Percentiles rank a stretch among this genome's conserved stretches.
phyloP scores from a whole-genome alignment of 2,888 invertebrate species.

The Tenthredo scrophulariae region DNA sequence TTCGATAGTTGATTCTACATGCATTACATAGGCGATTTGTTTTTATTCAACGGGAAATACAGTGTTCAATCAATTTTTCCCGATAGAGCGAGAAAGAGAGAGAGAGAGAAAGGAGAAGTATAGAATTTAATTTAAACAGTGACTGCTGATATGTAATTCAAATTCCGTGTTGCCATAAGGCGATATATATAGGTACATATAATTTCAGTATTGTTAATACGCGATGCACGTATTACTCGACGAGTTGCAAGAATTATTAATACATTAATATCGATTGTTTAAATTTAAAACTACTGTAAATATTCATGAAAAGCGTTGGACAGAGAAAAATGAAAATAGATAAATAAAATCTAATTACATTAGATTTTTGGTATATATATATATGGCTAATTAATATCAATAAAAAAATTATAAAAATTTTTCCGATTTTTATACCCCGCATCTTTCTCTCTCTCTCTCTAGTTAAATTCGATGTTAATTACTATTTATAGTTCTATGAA shows the following conservation, averaged over 20 bases:
- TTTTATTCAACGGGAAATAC: neutral
- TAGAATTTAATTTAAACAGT: constrained; percentile 8
- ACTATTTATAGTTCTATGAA: neutral
- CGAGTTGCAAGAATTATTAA: neutral
- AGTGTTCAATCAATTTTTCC: neutral
- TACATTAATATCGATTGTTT: neutral
- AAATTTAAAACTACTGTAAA: neutral
- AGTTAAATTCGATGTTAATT: neutral
- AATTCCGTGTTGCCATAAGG: neutral
- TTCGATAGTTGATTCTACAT: neutral
- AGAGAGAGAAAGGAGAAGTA: neutral
- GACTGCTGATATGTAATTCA: neutral
- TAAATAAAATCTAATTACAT: neutral
- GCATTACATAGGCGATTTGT: neutral
- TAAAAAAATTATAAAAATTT: too few species aligned
- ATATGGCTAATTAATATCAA: neutral
- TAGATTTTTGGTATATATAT: neutral
- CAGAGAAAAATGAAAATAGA: neutral
- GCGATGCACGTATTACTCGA: neutral
- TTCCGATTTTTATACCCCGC: too few species aligned
- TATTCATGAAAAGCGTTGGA: neutral
- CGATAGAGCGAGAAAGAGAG: neutral
- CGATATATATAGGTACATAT: constrained; percentile 15
- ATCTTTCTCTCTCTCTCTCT: neutral
- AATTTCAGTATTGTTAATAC: neutral